phyloP scores from a whole-genome alignment of 2,888 invertebrate species.

The Eupithecia vulgata region DNA sequence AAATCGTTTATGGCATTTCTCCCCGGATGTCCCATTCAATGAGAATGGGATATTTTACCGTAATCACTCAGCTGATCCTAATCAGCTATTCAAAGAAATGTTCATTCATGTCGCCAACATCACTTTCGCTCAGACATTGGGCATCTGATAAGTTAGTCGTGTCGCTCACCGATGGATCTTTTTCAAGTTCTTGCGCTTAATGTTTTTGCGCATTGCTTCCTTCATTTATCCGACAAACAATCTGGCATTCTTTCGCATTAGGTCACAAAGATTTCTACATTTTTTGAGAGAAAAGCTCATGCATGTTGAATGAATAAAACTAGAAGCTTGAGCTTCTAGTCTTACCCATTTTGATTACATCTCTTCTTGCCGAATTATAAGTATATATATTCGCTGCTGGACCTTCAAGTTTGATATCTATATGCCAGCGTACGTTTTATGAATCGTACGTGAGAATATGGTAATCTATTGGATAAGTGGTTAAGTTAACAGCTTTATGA shows the following conservation, averaged over 20 bases:
- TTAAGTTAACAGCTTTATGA: background rate
- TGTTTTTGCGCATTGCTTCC: constrained; percentile 5
- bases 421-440: background rate
- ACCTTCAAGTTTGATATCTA: background rate
- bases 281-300: background rate
- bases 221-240: constrained; percentile 19
- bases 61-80: too few species aligned
- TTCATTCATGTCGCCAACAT: constrained; percentile 18
- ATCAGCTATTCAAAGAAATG: background rate
- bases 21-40: too few species aligned
- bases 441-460: constrained; percentile 1
- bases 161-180: constrained; percentile 24
- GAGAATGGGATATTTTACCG: too few species aligned
- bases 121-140: constrained; percentile 42
- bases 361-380: background rate
- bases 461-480: background rate
- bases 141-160: constrained; percentile 40
- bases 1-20: too few species aligned
- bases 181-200: constrained; percentile 25
- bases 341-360: constrained; percentile 9
- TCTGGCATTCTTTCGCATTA: constrained; percentile 14
- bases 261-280: constrained; percentile 5
- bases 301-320: background rate
- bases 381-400: background rate
- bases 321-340: constrained; percentile 10